A percentile compares a stretch with the other conserved stretches of the same genome.
Conservation (phyloP, 1,140 invertebrate genomes). For the Brachionus plicatilis region DNA sequence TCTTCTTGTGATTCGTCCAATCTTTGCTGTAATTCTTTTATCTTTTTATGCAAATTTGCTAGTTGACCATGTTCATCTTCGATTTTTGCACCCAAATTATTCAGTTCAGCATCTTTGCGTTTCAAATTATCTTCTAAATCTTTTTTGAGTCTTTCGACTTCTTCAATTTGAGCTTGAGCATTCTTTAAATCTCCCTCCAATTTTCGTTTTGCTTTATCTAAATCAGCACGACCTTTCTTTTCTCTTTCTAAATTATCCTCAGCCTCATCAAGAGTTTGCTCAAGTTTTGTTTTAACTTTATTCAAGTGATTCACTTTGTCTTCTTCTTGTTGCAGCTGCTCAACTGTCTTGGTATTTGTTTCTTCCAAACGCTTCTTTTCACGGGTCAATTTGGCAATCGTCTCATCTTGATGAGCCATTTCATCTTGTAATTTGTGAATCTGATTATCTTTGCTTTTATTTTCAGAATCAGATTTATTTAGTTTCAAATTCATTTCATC, state of each 20-base stretch:
- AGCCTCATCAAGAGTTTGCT: slow-evolving; percentile 92
- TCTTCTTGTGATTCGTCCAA: slow-evolving; percentile 96
- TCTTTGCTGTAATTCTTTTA: slow-evolving; percentile 81
- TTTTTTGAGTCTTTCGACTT: slow-evolving; percentile 94
- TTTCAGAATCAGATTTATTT: slow-evolving; percentile 82
- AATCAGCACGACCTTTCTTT: slow-evolving; percentile 93
- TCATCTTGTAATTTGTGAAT: slow-evolving; percentile 79
- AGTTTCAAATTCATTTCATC: slow-evolving; percentile 86
- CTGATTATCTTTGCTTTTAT: slow-evolving; percentile 96
- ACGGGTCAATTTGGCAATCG: slow-evolving; percentile 98
- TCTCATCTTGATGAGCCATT: slow-evolving; percentile 96
- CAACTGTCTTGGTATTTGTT: slow-evolving; percentile 85
- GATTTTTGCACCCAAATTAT: slow-evolving; percentile 83
- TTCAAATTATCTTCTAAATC: slow-evolving; percentile 78
- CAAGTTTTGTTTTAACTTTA: slow-evolving; percentile 95
- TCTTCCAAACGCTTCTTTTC: slow-evolving; percentile 97
- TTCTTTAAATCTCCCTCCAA: slow-evolving; percentile 94
- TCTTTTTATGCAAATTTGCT: slow-evolving; percentile 90
- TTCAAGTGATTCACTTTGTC: slow-evolving; percentile 99
- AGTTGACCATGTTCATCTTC: slow-evolving; percentile 96
- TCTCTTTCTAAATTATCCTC: slow-evolving; percentile 95
- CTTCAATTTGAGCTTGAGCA: slow-evolving; percentile 92
- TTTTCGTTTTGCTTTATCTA: slow-evolving; percentile 88
- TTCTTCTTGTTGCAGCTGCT: slow-evolving; percentile 91
- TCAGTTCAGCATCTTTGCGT: slow-evolving; percentile 89